These are phyloP conservation scores for Halichondria panicea DNA, from an alignment of 37 sponge, comb jelly and placozoan species.

Conservation along the genomic window DNA sequence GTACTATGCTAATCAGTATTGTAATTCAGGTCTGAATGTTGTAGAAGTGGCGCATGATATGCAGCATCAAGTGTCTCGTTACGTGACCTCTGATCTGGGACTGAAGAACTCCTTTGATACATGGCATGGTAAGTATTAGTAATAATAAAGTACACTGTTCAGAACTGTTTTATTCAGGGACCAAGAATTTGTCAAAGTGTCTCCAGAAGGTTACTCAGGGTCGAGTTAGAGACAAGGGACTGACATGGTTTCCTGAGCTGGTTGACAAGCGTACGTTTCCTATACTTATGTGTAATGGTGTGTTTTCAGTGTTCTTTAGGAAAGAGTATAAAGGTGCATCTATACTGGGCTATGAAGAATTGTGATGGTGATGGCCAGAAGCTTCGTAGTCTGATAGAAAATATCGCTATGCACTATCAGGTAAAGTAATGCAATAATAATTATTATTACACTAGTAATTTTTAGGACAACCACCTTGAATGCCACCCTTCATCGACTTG, in stretches of 20 bases:
- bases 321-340: slow-evolving; percentile 19
- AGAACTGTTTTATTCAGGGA: too few relatives aligned
- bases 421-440: too few relatives aligned
- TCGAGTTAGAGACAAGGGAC: slow-evolving; percentile 2
- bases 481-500: too few relatives aligned
- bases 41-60: slow-evolving; percentile 28
- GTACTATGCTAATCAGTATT: not conserved
- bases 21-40: slow-evolving; percentile 23
- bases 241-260: slow-evolving; percentile 30
- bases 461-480: too few relatives aligned
- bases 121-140: too few relatives aligned
- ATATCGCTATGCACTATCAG: slow-evolving; percentile 8
- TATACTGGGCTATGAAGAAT: slow-evolving; percentile 44
- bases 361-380: slow-evolving; percentile 8
- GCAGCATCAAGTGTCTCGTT: slow-evolving; percentile 1
- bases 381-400: slow-evolving; percentile 12
- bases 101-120: too few relatives aligned
- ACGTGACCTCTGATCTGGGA: too few relatives aligned
- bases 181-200: slow-evolving; percentile 8
- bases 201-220: slow-evolving; percentile 2
- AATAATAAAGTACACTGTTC: too few relatives aligned
- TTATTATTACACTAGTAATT: too few relatives aligned
- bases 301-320: not conserved
- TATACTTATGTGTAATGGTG: not conserved
- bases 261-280: slow-evolving; percentile 14